Evolutionary conservation across 2,888 invertebrate species (phyloP).

Genomic region (Desoria tigrina): DNA sequence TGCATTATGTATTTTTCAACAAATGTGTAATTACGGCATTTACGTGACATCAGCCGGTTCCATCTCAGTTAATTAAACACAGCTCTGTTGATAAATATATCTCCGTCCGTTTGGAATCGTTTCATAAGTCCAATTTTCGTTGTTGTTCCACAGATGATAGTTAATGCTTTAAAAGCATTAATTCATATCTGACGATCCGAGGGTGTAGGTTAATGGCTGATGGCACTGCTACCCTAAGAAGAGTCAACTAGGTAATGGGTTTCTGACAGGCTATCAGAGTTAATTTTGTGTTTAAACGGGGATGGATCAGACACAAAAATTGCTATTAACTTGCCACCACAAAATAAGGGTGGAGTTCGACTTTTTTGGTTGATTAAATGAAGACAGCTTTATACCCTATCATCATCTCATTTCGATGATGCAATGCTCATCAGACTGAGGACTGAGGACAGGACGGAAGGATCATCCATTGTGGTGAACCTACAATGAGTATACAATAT

Average conservation of each 20-base stretch:
- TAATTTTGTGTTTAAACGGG: slow-evolving; percentile 53
- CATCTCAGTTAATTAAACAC: no score
- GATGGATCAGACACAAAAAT: slow-evolving; percentile 18
- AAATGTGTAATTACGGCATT: no score
- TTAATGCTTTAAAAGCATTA: background rate
- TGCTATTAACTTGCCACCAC: slow-evolving; percentile 46
- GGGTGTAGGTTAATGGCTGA: slow-evolving; percentile 13
- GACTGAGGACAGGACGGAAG: no score
- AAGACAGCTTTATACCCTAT: slow-evolving; percentile 34
- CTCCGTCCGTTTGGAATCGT: no score
- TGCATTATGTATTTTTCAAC: no score
- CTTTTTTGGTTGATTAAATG: slow-evolving; percentile 52
- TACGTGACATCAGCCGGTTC: no score
- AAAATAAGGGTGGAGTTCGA: slow-evolving; percentile 52
- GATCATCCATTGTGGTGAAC: no score
- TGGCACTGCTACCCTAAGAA: slow-evolving; percentile 3
- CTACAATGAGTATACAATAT: no score
- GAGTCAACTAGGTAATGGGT: slow-evolving; percentile 38
- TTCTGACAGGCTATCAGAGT: slow-evolving; percentile 51
- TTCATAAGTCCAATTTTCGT: background rate
- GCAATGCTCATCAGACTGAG: no score
- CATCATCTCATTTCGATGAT: no score
- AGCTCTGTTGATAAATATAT: no score
- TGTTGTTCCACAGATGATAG: background rate
- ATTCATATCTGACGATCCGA: background rate